Evolutionary conservation across 2,888 invertebrate species (phyloP).

Genomic region (Plagiodera versicolora): DNA sequence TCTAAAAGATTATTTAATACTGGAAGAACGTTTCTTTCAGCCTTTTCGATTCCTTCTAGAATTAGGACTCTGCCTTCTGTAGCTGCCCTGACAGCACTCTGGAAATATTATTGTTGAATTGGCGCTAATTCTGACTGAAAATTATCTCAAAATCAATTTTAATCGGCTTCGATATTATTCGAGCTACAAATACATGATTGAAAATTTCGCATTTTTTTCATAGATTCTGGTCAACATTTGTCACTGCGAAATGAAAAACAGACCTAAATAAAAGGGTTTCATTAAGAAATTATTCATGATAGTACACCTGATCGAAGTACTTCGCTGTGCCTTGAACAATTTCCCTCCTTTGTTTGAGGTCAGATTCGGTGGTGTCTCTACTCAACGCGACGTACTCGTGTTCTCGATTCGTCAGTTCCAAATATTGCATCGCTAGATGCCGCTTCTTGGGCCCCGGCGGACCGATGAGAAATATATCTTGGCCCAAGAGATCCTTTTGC

Average conservation of each 20-base stretch:
- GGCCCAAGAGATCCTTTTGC: slow-evolving; percentile 89
- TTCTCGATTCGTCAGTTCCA: slow-evolving; percentile 87
- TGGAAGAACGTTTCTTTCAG: slow-evolving; percentile 94
- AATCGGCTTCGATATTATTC: too few relatives aligned
- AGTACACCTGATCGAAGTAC: slow-evolving; percentile 85
- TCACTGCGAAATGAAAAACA: too few relatives aligned
- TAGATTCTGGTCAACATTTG: too few relatives aligned
- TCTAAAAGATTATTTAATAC: slow-evolving; percentile 94
- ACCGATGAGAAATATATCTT: slow-evolving; percentile 94
- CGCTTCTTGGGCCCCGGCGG: slow-evolving; percentile 84
- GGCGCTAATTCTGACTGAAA: too few relatives aligned
- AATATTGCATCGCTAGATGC: slow-evolving; percentile 81
- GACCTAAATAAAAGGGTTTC: too few relatives aligned
- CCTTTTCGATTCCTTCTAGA: slow-evolving; percentile 96
- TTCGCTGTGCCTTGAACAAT: slow-evolving; percentile 84
- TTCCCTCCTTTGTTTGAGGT: slow-evolving; percentile 93
- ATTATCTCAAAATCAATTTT: too few relatives aligned
- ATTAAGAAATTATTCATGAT: too few relatives aligned
- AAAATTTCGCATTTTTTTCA: too few relatives aligned
- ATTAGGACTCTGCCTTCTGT: slow-evolving; percentile 84
- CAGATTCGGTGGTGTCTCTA: slow-evolving; percentile 95
- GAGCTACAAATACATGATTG: too few relatives aligned
- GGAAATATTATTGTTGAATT: slow-evolving; percentile 25
- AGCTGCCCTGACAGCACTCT: slow-evolving; percentile 94
- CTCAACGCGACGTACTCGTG: slow-evolving; percentile 92